These are phyloP conservation scores for Stenodera caucasica DNA, from an alignment of 2,888 invertebrate species.

Conservation along the genomic window DNA sequence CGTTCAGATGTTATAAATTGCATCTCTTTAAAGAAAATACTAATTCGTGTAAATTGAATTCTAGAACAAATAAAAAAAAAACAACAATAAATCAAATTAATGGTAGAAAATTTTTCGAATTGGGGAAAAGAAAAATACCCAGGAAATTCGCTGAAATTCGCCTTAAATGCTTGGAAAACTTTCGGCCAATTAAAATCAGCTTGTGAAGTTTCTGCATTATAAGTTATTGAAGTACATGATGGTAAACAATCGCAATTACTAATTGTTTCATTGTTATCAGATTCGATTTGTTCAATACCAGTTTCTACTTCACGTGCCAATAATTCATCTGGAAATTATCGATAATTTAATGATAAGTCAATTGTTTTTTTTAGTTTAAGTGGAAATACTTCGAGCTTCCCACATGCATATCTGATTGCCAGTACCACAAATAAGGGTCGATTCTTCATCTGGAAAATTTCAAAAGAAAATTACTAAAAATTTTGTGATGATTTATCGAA, in stretches of 20 bases:
- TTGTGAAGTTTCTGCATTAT: slow-evolving; percentile 73
- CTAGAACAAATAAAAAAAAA: slow-evolving; percentile 50
- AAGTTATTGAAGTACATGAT: slow-evolving; percentile 70
- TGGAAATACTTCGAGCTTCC: slow-evolving; percentile 57
- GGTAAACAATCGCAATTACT: slow-evolving; percentile 62
- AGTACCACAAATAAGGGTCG: slow-evolving; percentile 62
- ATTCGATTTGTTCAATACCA: slow-evolving; percentile 43
- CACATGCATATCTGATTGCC: slow-evolving; percentile 61
- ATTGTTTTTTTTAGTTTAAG: background rate
- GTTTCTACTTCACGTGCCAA: slow-evolving; percentile 58
- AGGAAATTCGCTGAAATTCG: slow-evolving; percentile 52
- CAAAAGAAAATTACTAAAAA: slow-evolving; percentile 9
- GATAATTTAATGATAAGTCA: slow-evolving; percentile 9
- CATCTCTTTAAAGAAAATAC: slow-evolving; percentile 73
- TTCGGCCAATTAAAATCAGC: slow-evolving; percentile 68
- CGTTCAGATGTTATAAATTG: slow-evolving; percentile 61
- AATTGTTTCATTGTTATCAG: slow-evolving; percentile 31
- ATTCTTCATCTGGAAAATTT: slow-evolving; percentile 58
- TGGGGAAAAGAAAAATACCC: too few species aligned
- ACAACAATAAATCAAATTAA: slow-evolving; percentile 3
- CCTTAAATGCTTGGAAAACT: slow-evolving; percentile 60
- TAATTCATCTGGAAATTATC: slow-evolving; percentile 55
- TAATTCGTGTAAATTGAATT: slow-evolving; percentile 62
- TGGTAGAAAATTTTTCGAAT: background rate
- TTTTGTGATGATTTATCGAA: background rate